phyloP scores from a whole-genome alignment of 37 sponge, comb jelly and placozoan species.

The Oopsacas minuta region DNA sequence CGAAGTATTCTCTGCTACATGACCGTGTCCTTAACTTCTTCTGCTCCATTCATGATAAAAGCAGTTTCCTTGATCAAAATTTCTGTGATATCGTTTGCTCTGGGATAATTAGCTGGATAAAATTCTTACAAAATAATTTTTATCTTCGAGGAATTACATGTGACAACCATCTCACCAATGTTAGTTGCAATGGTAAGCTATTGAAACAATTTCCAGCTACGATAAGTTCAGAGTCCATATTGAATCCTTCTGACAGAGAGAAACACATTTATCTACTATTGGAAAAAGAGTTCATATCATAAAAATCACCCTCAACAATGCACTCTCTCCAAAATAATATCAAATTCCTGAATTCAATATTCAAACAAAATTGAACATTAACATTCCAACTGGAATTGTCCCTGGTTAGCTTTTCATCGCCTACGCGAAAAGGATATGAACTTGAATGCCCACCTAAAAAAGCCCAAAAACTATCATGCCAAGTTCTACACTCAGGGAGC shows the following conservation, averaged over 20 bases:
- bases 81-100: background rate
- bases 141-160: background rate
- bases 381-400: background rate
- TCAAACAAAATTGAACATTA: background rate
- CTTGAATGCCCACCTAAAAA: background rate
- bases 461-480: background rate
- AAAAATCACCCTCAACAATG: background rate
- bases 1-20: background rate
- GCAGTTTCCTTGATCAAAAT: background rate
- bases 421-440: background rate
- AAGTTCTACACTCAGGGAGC: background rate
- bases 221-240: background rate
- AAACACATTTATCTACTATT: background rate
- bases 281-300: background rate
- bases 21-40: background rate
- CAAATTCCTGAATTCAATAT: background rate
- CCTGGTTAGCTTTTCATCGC: constrained; percentile 3
- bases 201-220: background rate
- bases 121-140: background rate
- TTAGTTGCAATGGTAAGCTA: background rate
- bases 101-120: background rate
- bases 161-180: background rate
- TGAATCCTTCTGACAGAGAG: background rate
- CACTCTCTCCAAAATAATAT: background rate
- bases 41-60: background rate